These are phyloP conservation scores for Huso huso DNA, from an alignment of 2,797 vertebrate species.

Conservation along the genomic window DNA sequence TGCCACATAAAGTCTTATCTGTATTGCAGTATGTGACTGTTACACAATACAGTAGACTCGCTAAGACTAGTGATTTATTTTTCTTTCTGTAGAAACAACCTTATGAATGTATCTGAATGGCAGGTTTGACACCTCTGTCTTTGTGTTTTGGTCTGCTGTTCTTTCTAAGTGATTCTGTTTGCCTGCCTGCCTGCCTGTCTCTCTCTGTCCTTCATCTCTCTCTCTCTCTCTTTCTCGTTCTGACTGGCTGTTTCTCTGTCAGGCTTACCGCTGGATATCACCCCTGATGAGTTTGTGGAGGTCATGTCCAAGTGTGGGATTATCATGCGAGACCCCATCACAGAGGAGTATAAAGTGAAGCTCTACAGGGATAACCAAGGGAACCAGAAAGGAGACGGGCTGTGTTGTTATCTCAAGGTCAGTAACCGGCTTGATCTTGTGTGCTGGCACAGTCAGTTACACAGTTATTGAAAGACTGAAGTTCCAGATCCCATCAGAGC, in stretches of 20 bases:
- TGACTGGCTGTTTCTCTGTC: background rate
- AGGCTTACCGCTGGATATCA: conserved; percentile 91
- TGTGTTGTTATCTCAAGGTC: conserved; percentile 93
- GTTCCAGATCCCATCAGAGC: no score
- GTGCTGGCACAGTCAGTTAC: no score
- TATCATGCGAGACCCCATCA: conserved; percentile 85
- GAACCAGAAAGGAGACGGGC: conserved; percentile 89
- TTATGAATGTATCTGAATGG: no score
- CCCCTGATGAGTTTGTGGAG: conserved; percentile 79
- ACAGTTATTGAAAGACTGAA: no score
- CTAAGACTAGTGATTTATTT: no score
- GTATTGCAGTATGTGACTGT: no score
- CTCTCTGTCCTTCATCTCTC: background rate
- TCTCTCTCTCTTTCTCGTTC: background rate
- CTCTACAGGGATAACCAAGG: conserved; percentile 89
- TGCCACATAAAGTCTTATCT: no score
- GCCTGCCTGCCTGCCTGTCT: no score
- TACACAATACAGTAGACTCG: no score
- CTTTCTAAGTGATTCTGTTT: background rate
- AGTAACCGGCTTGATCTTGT: background rate
- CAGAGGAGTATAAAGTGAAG: conserved; percentile 87
- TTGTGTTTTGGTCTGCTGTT: background rate
- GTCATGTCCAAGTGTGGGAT: conserved; percentile 93
- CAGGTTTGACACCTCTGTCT: no score
- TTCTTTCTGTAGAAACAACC: no score